A percentile compares a stretch with the other conserved stretches of the same genome.
phyloP scores from a whole-genome alignment of 2,888 invertebrate species.

The Neoitamus cyanurus region DNA sequence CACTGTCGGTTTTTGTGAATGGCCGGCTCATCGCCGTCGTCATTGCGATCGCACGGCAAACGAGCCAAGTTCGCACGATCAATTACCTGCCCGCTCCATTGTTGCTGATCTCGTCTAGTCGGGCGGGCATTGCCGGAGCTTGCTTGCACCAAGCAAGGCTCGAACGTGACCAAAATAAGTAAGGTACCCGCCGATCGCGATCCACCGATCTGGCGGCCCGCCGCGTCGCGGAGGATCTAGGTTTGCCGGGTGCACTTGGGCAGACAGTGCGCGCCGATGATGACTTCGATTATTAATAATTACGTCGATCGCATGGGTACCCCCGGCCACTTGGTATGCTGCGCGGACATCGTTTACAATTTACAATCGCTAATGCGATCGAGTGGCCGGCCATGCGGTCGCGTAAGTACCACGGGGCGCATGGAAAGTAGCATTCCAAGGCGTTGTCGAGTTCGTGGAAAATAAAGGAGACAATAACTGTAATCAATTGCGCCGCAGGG shows the following conservation, averaged over 20 bases:
- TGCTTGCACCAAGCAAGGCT: too few relatives aligned
- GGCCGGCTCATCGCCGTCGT: background rate
- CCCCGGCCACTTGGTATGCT: background rate
- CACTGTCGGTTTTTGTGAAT: slow-evolving; percentile 15
- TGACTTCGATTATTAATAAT: slow-evolving; percentile 28
- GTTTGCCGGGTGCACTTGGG: background rate
- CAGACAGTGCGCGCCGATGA: background rate
- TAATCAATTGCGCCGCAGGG: slow-evolving; percentile 8
- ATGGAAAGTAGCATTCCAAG: background rate
- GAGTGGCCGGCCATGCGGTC: background rate
- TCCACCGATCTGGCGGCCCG: background rate
- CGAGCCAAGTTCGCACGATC: slow-evolving; percentile 50
- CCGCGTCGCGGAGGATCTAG: background rate
- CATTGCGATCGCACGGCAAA: slow-evolving; percentile 19
- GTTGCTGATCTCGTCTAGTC: background rate
- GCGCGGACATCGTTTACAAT: slow-evolving; percentile 1
- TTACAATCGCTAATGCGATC: slow-evolving; percentile 20
- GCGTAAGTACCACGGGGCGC: background rate
- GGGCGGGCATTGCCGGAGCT: background rate
- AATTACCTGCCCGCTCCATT: slow-evolving; percentile 40
- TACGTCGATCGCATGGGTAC: background rate
- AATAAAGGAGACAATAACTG: slow-evolving; percentile 26
- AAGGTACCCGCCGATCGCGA: background rate
- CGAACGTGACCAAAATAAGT: slow-evolving; percentile 15
- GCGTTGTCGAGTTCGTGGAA: background rate